phyloP scores from a whole-genome alignment of 2,888 invertebrate species.

The Sinelater perroti region DNA sequence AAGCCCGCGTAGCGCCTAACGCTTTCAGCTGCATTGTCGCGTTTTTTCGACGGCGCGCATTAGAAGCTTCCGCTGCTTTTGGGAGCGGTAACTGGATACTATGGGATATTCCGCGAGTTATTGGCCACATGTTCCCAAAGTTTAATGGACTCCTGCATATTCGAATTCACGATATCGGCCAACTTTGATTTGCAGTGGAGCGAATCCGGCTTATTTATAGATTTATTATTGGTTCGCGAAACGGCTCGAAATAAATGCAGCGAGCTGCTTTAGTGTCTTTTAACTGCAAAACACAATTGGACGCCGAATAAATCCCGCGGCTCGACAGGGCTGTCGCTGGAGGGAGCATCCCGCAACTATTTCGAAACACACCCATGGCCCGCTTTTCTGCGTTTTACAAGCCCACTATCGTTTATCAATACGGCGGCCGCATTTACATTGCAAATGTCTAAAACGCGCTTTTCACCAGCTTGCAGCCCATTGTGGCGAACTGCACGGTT shows the following conservation, averaged over 20 bases:
- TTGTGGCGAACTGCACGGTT: conserved; percentile 34
- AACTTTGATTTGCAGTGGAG: conserved; percentile 28
- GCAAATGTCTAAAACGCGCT: conserved; percentile 28
- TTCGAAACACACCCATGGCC: conserved; percentile 11
- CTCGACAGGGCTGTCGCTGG: not conserved
- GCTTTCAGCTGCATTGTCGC: too few relatives aligned
- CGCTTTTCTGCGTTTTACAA: conserved; percentile 19
- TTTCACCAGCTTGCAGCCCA: conserved; percentile 26
- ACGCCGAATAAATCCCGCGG: conserved; percentile 8
- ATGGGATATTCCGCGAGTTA: conserved; percentile 26
- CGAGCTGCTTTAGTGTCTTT: conserved; percentile 17
- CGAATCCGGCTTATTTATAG: conserved; percentile 29
- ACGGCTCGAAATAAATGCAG: conserved; percentile 27
- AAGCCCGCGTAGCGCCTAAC: conserved; percentile 11
- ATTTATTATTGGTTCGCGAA: conserved; percentile 33
- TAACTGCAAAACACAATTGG: conserved; percentile 20
- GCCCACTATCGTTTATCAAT: conserved; percentile 27
- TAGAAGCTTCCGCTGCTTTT: conserved; percentile 14
- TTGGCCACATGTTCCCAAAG: conserved; percentile 30
- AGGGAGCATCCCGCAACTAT: conserved; percentile 11
- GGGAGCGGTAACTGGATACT: conserved; percentile 30
- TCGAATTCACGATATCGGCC: conserved; percentile 23
- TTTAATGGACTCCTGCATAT: conserved; percentile 29
- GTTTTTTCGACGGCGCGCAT: too few relatives aligned
- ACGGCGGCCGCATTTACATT: conserved; percentile 23